phyloP scores from a whole-genome alignment of 2,797 vertebrate genomes.

The Thamnophis elegans region DNA sequence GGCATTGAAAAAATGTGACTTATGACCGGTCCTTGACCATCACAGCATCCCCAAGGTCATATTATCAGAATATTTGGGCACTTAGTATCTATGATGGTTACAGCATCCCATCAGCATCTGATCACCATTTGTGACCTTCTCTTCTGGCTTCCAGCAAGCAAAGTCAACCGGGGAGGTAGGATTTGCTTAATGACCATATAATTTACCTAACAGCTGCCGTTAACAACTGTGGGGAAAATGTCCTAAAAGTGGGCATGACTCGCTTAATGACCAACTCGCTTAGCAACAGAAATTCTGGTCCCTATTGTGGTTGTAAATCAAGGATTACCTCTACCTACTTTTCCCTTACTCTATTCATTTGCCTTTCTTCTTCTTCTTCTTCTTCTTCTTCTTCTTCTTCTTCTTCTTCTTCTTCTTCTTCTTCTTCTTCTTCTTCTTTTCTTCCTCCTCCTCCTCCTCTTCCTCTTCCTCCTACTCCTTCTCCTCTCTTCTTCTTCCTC shows the following conservation, averaged over 20 bases:
- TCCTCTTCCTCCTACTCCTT: accelerated
- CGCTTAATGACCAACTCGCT: background rate
- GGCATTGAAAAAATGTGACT: background rate
- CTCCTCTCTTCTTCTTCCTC: no score
- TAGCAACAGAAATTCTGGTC: background rate
- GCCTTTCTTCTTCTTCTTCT: no score
- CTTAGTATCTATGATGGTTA: background rate
- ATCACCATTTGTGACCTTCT: background rate
- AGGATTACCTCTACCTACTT: background rate
- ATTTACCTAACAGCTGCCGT: no score
- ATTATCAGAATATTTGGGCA: background rate
- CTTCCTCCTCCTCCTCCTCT: accelerated
- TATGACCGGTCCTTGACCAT: background rate
- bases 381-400: no score
- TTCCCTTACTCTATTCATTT: background rate
- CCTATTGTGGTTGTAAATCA: background rate
- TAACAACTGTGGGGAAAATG: background rate
- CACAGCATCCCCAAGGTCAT: background rate
- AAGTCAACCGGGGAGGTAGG: background rate
- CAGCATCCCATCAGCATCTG: background rate
- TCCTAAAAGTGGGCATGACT: background rate
- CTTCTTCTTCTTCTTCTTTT: no score
- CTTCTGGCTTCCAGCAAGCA: background rate
- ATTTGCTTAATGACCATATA: background rate
- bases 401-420: no score